These are phyloP conservation scores for Babylonia areolata DNA, from an alignment of 1,140 invertebrate species.

Conservation along the genomic window DNA sequence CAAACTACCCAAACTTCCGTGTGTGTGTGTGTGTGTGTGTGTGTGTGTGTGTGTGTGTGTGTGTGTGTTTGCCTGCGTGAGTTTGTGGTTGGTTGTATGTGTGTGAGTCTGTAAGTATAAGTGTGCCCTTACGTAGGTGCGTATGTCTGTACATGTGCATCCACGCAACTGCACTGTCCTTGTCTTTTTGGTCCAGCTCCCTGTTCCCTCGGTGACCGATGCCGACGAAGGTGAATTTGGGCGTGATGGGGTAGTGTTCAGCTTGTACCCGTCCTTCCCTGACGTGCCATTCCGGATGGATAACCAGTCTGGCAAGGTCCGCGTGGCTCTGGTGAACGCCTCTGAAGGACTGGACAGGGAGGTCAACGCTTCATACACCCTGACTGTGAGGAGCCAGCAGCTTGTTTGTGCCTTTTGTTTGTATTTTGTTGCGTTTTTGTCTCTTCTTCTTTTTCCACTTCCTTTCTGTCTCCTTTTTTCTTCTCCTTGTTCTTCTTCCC, in stretches of 20 bases:
- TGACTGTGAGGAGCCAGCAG: conserved; percentile 26
- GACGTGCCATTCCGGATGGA: conserved; percentile 45
- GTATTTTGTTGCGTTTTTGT: background rate
- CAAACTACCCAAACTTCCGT: too few relatives aligned
- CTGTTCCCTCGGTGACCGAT: conserved; percentile 43
- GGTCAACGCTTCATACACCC: conserved; percentile 16
- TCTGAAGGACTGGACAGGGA: conserved; percentile 46
- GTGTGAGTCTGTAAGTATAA: too few relatives aligned
- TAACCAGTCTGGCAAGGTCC: conserved; percentile 39
- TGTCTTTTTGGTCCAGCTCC: conserved; percentile 13
- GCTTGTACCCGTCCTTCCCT: background rate
- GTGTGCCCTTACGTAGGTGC: too few relatives aligned
- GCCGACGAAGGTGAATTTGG: conserved; percentile 48
- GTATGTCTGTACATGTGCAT: too few relatives aligned
- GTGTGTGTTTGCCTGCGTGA: too few relatives aligned
- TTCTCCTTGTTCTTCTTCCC: too few relatives aligned
- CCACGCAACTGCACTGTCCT: too few relatives aligned
- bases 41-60: too few relatives aligned
- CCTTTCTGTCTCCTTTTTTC: too few relatives aligned
- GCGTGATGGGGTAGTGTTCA: conserved; percentile 44
- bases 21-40: too few relatives aligned
- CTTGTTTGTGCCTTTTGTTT: background rate
- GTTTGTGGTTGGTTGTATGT: too few relatives aligned
- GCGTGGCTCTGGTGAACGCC: conserved; percentile 28
- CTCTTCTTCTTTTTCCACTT: background rate